These are phyloP conservation scores for Maconellicoccus hirsutus DNA, from an alignment of 1,140 invertebrate genomes.

Conservation along the genomic window DNA sequence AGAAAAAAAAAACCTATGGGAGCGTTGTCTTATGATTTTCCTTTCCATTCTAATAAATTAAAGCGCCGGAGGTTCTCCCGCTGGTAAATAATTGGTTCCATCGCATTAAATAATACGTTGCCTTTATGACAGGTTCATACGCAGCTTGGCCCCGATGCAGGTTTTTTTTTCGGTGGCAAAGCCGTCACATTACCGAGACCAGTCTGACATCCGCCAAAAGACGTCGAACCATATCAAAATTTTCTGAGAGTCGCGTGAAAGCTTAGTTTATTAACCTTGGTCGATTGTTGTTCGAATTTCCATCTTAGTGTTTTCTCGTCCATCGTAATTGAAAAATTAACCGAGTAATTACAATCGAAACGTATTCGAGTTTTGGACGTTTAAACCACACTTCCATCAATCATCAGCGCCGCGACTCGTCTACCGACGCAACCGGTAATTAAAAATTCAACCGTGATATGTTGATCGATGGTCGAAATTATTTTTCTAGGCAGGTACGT, in stretches of 20 bases:
- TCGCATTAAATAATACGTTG: slow-evolving; percentile 20
- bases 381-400: not conserved
- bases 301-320: not conserved
- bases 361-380: not conserved
- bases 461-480: no score
- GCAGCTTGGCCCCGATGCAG: no score
- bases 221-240: not conserved
- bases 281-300: not conserved
- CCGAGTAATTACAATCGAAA: not conserved
- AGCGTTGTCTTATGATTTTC: slow-evolving; percentile 1
- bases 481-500: no score
- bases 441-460: not conserved
- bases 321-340: not conserved
- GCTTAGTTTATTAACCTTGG: not conserved
- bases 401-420: not conserved
- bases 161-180: not conserved
- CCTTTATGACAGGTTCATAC: slow-evolving; percentile 6
- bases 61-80: slow-evolving; percentile 9
- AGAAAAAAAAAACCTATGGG: not conserved
- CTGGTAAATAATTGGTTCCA: slow-evolving; percentile 17
- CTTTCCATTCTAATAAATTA: slow-evolving; percentile 13
- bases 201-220: not conserved
- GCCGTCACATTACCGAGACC: not conserved
- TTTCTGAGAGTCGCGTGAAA: not conserved
- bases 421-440: not conserved